Evolutionary conservation across 53 echinoderm and acorn worm genomes (phyloP), one percentile per base, ranked within the genome.

Genomic region (Holothuria scabra): DNA sequence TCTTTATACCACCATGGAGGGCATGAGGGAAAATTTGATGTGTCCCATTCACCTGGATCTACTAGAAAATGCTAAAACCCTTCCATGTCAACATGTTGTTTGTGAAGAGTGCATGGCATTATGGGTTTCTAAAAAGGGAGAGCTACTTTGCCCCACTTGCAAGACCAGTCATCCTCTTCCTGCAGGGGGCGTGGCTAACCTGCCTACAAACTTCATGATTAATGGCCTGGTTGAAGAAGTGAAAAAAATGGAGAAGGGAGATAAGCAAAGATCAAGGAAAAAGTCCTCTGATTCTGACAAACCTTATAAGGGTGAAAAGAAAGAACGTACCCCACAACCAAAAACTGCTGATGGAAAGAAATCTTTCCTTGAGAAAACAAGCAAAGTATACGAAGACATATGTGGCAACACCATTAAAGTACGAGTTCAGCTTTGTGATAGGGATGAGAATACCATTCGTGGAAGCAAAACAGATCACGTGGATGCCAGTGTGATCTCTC

Each of bases 41-140:
- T 81, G 82, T 59, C 82, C 82, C 6, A 81, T 81, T 33, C 65
- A 64, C 64, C 35, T 81, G 25, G 82, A 81, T 44, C 34, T 64
- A 28, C 14, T 81, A 33, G 62, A 61, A 16, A 81, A 63, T 61
- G 63, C 82, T 4, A 81, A 81, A 28, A 81, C 82, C 4, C 48
- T 81, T 3, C 65, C 82, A 13, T 81, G 82, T 41, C 82, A 81
- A 28, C 82, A 81, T 41, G 65, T 63, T 64, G 65, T 81, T 48
- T 81, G 82, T 64, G 82, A 81, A 81, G 82, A 64, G 28, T 81
- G 82, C 82, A 61, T 81, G 19, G 65, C 60, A 44, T 25, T 63
- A 22, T 81, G 82, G 82, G 82, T 81, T 21, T 38, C 65, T 5
- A 61, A 81, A 29, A 81, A 81, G 29, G 82, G 82, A 31, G 62